Conservation (phyloP, 2,888 invertebrate genomes). For the Philereme vetulata region DNA sequence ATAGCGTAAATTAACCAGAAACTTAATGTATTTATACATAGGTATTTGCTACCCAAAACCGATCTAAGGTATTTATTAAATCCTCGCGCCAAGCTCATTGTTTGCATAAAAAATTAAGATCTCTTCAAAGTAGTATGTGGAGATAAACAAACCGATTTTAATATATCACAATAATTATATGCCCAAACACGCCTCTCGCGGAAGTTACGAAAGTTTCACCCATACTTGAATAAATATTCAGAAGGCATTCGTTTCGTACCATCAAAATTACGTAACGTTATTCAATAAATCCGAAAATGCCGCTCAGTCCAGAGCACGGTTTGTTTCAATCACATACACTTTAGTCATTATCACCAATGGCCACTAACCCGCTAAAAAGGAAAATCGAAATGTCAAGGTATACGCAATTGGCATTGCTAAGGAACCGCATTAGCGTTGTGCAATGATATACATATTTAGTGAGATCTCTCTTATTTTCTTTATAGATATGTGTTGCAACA, state of each 20-base stretch:
- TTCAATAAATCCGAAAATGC: slow-evolving; percentile 28
- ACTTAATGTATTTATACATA: too few species aligned
- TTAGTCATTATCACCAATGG: slow-evolving; percentile 20
- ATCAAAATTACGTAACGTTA: slow-evolving; percentile 36
- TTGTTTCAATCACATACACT: slow-evolving; percentile 1
- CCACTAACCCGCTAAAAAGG: slow-evolving; percentile 45
- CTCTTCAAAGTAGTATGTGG: slow-evolving; percentile 21
- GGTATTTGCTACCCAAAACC: too few species aligned
- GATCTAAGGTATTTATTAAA: neutral
- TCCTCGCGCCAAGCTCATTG: slow-evolving; percentile 6
- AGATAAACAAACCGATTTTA: slow-evolving; percentile 26
- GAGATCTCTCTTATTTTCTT: slow-evolving; percentile 72
- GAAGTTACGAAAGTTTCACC: slow-evolving; percentile 61
- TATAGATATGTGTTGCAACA: slow-evolving; percentile 66
- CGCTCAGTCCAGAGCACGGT: slow-evolving; percentile 22
- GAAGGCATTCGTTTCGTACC: slow-evolving; percentile 51
- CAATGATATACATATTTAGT: slow-evolving; percentile 73
- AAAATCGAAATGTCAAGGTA: slow-evolving; percentile 69
- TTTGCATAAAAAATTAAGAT: slow-evolving; percentile 16
- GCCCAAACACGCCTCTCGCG: slow-evolving; percentile 52
- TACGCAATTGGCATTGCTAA: slow-evolving; percentile 66
- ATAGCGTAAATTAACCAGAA: too few species aligned
- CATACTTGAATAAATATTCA: slow-evolving; percentile 65
- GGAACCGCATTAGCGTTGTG: slow-evolving; percentile 61
- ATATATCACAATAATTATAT: slow-evolving; percentile 49